Evolutionary conservation across 2,888 invertebrate genomes (phyloP), one percentile per base, ranked within the genome.

Genomic region (Ectemnius cavifrons): DNA sequence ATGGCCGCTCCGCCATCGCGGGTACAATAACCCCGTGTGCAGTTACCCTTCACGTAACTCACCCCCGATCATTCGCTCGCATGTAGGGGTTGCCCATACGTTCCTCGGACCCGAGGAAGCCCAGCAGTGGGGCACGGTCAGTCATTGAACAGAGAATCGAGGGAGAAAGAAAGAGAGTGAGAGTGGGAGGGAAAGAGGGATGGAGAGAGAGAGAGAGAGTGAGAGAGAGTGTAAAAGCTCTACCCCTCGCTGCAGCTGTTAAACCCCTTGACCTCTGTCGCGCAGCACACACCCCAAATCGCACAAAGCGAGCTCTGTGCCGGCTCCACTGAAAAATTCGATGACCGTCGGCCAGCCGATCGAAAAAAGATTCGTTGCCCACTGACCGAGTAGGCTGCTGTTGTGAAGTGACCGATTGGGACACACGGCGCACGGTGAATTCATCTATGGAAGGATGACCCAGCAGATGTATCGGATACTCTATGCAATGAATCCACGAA

Each of bases 211-310:
- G 28, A 4, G 28, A 37, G 28, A 37, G 28, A 4, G 37, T 0
- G 6, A 8, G 37, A 37, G 37, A 37, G 2, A 37, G 37, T 58
- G 79, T 74, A 70, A 80, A 82, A 77, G 72, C 75, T 78, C 77
- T 69, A 74, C 66, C 56, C 67, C 71, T 37, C 37, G 56, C 37
- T 63, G 85, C 88, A 88, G 88, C 88, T 88, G 88, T 83, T 82
- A 81, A 86, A 88, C 86, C 86, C 37, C 85, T 86, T 88, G 88
- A 88, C 87, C 88, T 85, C 76, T 23, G 52, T 71, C 65, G 78
- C 79, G 79, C 76, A 79, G 72, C 67, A 65, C 60, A 37, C 37
- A 37, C 74, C 63, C 71, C 58, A 60, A 75, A 67, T 61, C 59
- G 78, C 81, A 79, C 74, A 85, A 82, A 73, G 67, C 62, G 74